These are phyloP conservation scores for Porites cylindrica DNA, from an alignment of 92 coral and sea anemone genomes.

Conservation along the genomic window DNA sequence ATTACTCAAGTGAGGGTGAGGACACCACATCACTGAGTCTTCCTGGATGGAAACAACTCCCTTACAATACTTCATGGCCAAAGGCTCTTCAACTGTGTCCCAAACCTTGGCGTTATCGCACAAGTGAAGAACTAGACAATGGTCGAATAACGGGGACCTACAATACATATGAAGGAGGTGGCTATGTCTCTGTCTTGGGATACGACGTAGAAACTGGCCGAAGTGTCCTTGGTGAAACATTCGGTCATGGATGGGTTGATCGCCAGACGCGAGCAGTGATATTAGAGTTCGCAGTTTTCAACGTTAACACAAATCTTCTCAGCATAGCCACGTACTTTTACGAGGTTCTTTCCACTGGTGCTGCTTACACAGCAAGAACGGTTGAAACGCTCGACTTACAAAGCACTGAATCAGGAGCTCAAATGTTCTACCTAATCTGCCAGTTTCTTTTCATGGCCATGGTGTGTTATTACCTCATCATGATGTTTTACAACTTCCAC, in stretches of 20 bases:
- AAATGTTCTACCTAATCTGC: constrained; percentile 42
- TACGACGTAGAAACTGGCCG: constrained; percentile 40
- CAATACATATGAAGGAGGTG: constrained; percentile 47
- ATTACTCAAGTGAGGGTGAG: constrained; percentile 18
- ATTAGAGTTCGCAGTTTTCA: constrained; percentile 46
- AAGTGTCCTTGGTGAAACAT: constrained; percentile 20
- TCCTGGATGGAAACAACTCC: constrained; percentile 38
- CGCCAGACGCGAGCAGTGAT: constrained; percentile 55
- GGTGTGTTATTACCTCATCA: constrained; percentile 35
- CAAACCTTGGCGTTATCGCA: constrained; percentile 58
- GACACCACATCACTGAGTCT: constrained; percentile 23
- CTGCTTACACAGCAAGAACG: constrained; percentile 17
- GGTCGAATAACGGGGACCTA: not conserved
- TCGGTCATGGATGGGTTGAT: constrained; percentile 47
- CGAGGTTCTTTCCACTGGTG: constrained; percentile 50
- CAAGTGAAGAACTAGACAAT: constrained; percentile 16
- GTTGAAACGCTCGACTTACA: constrained; percentile 51
- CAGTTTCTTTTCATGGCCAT: constrained; percentile 53
- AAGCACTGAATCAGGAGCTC: constrained; percentile 52
- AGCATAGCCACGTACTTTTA: constrained; percentile 42
- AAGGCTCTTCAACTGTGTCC: constrained; percentile 46
- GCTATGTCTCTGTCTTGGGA: constrained; percentile 43
- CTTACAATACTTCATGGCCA: constrained; percentile 37
- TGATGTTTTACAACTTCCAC: constrained; percentile 32
- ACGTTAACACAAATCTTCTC: constrained; percentile 48